These are phyloP conservation scores for Thalassarche chlororhynchos DNA, from an alignment of 2,113 vertebrate species.

Conservation along the genomic window DNA sequence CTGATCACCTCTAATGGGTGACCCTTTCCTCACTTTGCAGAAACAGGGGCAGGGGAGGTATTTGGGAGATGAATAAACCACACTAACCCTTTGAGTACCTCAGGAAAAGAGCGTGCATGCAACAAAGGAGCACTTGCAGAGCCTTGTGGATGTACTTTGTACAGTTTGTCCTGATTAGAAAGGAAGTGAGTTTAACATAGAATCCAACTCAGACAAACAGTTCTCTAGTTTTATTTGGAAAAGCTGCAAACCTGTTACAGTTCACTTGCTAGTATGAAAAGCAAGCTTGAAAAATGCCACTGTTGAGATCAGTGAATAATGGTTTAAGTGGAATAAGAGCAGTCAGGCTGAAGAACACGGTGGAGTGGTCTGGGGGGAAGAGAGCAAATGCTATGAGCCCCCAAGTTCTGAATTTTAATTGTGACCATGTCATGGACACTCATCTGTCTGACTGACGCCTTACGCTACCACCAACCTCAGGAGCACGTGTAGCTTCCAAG, in stretches of 20 bases:
- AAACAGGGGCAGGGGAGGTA: background rate
- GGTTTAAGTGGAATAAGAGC: background rate
- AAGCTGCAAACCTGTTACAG: slow-evolving; percentile 36
- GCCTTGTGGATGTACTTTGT: background rate
- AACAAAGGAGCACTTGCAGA: background rate
- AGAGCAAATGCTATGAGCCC: background rate
- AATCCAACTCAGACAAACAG: slow-evolving; percentile 10
- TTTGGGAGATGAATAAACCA: background rate
- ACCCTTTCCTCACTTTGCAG: background rate
- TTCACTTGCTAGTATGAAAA: background rate
- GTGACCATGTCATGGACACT: background rate
- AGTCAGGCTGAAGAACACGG: background rate
- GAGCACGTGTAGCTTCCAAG: background rate
- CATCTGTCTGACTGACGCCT: background rate
- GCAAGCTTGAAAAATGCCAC: background rate
- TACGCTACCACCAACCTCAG: background rate
- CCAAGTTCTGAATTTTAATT: background rate
- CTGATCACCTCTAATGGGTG: background rate
- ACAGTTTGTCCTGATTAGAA: slow-evolving; percentile 39
- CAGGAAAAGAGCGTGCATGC: background rate
- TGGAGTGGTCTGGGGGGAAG: background rate
- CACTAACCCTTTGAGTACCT: background rate
- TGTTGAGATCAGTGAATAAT: background rate
- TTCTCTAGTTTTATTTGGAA: slow-evolving; percentile 12
- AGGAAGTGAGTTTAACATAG: slow-evolving; percentile 38